Percentiles rank a stretch among this genome's conserved stretches.
These are phyloP conservation scores for Erpobdella octoculata DNA, from an alignment of 2,888 invertebrate species.

Conservation along the genomic window DNA sequence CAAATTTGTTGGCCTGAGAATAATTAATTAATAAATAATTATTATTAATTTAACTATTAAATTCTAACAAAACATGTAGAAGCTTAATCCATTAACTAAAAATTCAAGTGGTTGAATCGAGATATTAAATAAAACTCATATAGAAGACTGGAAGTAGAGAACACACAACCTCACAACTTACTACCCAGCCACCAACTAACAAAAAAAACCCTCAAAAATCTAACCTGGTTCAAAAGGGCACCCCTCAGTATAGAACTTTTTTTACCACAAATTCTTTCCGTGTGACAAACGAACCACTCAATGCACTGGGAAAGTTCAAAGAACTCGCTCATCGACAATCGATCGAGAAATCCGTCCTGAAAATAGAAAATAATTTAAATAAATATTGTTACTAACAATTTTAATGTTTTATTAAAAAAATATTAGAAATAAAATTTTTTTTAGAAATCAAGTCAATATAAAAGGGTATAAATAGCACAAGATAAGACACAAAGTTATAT, in stretches of 20 bases:
- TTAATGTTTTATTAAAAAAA: not conserved
- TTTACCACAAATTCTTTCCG: slow-evolving; percentile 58
- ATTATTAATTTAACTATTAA: no score
- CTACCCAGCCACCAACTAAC: not conserved
- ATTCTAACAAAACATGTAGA: no score
- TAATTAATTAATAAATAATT: no score
- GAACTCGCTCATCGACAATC: slow-evolving; percentile 70
- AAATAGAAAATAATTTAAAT: not conserved
- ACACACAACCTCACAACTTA: no score
- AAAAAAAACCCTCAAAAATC: not conserved
- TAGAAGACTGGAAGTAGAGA: not conserved
- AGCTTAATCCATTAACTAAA: no score
- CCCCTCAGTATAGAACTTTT: slow-evolving; percentile 61
- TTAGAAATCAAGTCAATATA: no score
- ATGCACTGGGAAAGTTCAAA: slow-evolving; percentile 69
- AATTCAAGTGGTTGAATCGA: no score
- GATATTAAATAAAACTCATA: not conserved
- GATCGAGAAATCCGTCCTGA: slow-evolving; percentile 59
- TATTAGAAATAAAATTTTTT: not conserved
- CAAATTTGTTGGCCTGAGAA: slow-evolving; percentile 79
- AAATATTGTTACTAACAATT: not conserved
- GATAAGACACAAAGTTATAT: no score
- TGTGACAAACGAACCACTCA: slow-evolving; percentile 68
- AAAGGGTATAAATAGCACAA: no score
- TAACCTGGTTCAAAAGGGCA: slow-evolving; percentile 12